A percentile compares a stretch with the other conserved stretches of the same genome.
Conservation (phyloP, 30 jellyfish, hydroid and myxozoan species). For the Aurelia sp. region DNA sequence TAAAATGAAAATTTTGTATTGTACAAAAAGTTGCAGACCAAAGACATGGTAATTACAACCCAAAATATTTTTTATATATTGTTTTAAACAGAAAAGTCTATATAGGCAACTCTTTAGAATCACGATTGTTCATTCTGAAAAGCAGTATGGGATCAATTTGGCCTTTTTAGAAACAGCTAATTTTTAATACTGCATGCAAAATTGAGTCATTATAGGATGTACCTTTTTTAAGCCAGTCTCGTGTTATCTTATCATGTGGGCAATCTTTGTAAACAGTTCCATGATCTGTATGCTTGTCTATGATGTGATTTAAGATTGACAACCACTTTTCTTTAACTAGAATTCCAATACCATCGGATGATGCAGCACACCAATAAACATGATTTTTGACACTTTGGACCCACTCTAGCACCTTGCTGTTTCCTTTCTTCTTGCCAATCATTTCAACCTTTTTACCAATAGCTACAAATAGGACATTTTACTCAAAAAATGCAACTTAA, state of each 20-base stretch:
- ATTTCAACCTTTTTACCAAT: slow-evolving; percentile 34
- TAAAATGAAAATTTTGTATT: too few relatives aligned
- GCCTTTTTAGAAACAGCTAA: too few relatives aligned
- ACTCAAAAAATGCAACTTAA: too few relatives aligned
- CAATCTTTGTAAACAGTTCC: slow-evolving; percentile 16
- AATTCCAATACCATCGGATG: neutral
- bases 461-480: neutral
- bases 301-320: slow-evolving; percentile 11
- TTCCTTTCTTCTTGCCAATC: slow-evolving; percentile 22
- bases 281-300: slow-evolving; percentile 16
- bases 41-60: too few relatives aligned
- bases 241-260: slow-evolving; percentile 20
- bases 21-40: too few relatives aligned
- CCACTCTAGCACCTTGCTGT: slow-evolving; percentile 4
- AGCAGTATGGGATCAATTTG: too few relatives aligned
- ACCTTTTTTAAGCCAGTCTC: slow-evolving; percentile 19
- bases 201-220: too few relatives aligned
- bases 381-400: slow-evolving; percentile 25
- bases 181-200: too few relatives aligned
- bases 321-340: slow-evolving; percentile 18
- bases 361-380: slow-evolving; percentile 42
- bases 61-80: too few relatives aligned
- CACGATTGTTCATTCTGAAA: too few relatives aligned
- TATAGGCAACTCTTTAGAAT: too few relatives aligned
- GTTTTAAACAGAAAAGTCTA: too few relatives aligned